A percentile compares a stretch with the other conserved stretches of the same genome.
phyloP scores from a whole-genome alignment of 2,113 vertebrate genomes.

The Euleptes europaea region DNA sequence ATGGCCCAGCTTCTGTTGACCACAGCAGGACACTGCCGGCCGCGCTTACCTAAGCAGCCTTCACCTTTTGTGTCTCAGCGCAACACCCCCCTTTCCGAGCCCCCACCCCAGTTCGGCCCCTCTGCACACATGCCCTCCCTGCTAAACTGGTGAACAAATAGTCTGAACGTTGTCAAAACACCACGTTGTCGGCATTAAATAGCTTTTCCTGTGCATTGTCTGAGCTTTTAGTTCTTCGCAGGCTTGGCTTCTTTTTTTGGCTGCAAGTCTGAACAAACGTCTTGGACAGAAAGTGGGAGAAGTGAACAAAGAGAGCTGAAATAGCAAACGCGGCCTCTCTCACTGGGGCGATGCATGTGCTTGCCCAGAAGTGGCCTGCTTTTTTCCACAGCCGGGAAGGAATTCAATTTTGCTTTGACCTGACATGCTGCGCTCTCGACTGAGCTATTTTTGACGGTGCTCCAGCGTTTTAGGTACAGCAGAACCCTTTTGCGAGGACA shows the following conservation, averaged over 20 bases:
- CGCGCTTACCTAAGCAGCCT: no score
- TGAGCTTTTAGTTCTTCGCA: neutral
- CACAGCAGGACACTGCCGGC: no score
- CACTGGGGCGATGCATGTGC: neutral
- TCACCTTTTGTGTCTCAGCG: no score
- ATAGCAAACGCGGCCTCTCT: neutral
- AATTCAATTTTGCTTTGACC: neutral
- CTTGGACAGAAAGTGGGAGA: neutral
- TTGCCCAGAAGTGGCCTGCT: neutral
- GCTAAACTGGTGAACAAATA: no score
- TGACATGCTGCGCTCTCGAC: fast-evolving
- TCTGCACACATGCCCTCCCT: no score
- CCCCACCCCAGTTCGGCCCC: no score
- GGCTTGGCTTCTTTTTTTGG: no score
- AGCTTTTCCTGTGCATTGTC: no score
- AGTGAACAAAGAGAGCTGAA: neutral
- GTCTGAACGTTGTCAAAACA: neutral
- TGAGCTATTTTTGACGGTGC: neutral
- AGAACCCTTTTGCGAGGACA: neutral
- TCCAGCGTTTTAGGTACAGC: neutral
- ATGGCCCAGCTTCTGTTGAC: no score
- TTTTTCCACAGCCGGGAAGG: neutral
- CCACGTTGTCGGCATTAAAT: no score
- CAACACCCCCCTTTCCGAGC: no score
- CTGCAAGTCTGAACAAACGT: neutral